Evolutionary conservation across 2,113 vertebrate species (phyloP).

Genomic region (Podilymbus podiceps): DNA sequence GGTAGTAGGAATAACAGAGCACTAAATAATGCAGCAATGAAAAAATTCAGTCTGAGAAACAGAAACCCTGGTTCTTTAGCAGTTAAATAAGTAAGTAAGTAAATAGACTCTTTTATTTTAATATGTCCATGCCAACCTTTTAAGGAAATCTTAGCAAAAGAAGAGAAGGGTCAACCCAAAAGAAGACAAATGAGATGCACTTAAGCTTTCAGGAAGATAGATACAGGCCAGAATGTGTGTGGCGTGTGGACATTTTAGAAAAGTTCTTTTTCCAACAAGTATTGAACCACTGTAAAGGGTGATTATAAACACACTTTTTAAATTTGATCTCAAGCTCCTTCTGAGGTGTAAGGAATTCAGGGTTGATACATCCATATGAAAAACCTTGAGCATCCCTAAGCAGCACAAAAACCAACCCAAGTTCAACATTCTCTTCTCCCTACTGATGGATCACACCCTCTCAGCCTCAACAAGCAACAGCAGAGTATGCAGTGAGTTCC

Average conservation of each 20-base stretch:
- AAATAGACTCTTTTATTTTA: not conserved
- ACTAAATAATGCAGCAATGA: not conserved
- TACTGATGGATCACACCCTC: not conserved
- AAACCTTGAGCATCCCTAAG: not conserved
- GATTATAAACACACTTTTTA: not conserved
- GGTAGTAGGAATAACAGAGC: not conserved
- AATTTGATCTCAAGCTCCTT: not conserved
- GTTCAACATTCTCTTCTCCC: not conserved
- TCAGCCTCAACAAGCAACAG: not conserved
- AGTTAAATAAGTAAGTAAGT: not conserved
- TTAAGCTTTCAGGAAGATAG: not conserved
- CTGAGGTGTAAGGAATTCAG: not conserved
- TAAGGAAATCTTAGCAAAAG: not conserved
- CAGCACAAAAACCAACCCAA: not conserved
- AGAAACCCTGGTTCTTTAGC: not conserved
- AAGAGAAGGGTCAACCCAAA: not conserved
- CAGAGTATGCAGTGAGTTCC: not conserved
- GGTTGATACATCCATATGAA: not conserved
- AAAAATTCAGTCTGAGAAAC: not conserved
- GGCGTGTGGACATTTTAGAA: not conserved
- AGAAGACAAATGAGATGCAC: not conserved
- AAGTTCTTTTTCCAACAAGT: not conserved
- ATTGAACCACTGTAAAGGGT: not conserved
- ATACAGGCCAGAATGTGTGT: fast-evolving
- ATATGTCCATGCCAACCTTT: fast-evolving